Conservation (phyloP, 2,888 invertebrate species). For the Pinctada fucata region DNA sequence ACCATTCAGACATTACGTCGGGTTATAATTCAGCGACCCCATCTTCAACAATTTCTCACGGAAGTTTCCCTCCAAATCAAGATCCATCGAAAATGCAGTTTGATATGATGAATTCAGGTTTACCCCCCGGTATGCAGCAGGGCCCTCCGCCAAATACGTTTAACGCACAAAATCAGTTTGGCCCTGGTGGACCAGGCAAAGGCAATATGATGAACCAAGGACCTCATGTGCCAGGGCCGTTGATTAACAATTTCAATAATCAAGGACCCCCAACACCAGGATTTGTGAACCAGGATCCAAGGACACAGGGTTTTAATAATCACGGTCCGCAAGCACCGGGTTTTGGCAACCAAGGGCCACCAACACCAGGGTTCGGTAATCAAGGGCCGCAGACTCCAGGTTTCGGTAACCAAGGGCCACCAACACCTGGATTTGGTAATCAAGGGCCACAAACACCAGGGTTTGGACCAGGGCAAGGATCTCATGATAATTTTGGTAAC, state of each 20-base stretch:
- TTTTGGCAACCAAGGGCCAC: slow-evolving; percentile 17
- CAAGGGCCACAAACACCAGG: slow-evolving; percentile 4
- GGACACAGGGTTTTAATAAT: slow-evolving; percentile 3
- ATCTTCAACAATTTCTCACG: slow-evolving; percentile 38
- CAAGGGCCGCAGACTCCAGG: slow-evolving; percentile 8
- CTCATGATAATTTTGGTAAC: slow-evolving; percentile 4
- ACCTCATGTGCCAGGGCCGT: background rate
- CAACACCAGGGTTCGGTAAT: slow-evolving; percentile 8
- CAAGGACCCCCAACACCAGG: slow-evolving; percentile 4
- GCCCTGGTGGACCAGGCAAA: background rate
- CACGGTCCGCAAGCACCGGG: slow-evolving; percentile 7
- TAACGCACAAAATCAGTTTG: slow-evolving; percentile 31
- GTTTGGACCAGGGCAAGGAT: slow-evolving; percentile 14
- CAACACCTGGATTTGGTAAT: background rate
- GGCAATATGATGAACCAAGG: slow-evolving; percentile 11
- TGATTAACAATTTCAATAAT: slow-evolving; percentile 12
- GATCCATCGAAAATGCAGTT: slow-evolving; percentile 24
- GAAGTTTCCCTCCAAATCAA: slow-evolving; percentile 23
- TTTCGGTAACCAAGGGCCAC: slow-evolving; percentile 10
- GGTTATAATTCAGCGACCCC: slow-evolving; percentile 50
- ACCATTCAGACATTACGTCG: slow-evolving; percentile 39
- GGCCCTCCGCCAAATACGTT: slow-evolving; percentile 32
- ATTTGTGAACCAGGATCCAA: background rate
- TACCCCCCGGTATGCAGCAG: slow-evolving; percentile 34
- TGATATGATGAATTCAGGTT: slow-evolving; percentile 35